Conservation (phyloP, 2,888 invertebrate species). For the Ecliptopera silaceata region DNA sequence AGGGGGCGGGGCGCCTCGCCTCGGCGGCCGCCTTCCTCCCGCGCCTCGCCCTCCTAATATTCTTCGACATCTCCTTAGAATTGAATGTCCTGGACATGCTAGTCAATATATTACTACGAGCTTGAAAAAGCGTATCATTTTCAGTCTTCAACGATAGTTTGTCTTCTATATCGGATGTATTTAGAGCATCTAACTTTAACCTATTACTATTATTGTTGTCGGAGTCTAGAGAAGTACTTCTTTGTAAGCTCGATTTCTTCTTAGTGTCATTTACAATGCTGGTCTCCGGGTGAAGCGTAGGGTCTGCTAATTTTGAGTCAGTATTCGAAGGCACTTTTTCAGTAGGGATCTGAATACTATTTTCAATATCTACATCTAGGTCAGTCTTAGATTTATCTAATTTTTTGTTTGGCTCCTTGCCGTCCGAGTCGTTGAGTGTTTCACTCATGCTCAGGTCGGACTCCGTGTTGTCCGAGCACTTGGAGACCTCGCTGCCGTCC, state of each 20-base stretch:
- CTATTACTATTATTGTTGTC: slow-evolving; percentile 83
- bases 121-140: slow-evolving; percentile 79
- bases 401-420: slow-evolving; percentile 78
- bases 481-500: slow-evolving; percentile 84
- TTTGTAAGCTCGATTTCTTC: slow-evolving; percentile 77
- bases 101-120: slow-evolving; percentile 78
- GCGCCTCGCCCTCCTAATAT: slow-evolving; percentile 74
- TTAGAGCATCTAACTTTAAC: slow-evolving; percentile 73
- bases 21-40: slow-evolving; percentile 71
- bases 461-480: slow-evolving; percentile 84
- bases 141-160: slow-evolving; percentile 84
- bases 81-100: slow-evolving; percentile 82
- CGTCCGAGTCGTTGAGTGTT: slow-evolving; percentile 70
- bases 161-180: slow-evolving; percentile 81
- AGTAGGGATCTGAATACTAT: slow-evolving; percentile 81
- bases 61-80: slow-evolving; percentile 75
- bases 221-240: slow-evolving; percentile 80
- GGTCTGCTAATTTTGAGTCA: slow-evolving; percentile 72
- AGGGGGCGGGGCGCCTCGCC: slow-evolving; percentile 45
- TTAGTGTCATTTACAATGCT: slow-evolving; percentile 66
- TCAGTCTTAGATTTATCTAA: slow-evolving; percentile 82
- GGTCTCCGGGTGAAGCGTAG: slow-evolving; percentile 63
- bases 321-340: slow-evolving; percentile 80
- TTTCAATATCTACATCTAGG: slow-evolving; percentile 82
- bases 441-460: slow-evolving; percentile 85